Evolutionary conservation across 2,888 invertebrate genomes (phyloP), one percentile per base, ranked within the genome.

Genomic region (Polydrusus pterygomalis): DNA sequence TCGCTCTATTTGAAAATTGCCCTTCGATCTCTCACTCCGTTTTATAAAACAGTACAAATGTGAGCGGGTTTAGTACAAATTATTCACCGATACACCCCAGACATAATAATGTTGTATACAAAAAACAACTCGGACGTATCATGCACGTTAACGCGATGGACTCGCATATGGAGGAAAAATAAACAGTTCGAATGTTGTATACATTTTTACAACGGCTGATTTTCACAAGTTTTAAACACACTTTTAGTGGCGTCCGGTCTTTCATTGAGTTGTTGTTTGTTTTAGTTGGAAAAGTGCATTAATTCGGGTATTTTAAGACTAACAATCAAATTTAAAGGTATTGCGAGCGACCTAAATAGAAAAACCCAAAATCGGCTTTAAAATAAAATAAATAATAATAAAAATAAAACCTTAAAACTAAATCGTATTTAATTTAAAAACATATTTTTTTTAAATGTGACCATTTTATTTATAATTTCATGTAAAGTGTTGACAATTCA

Each of bases 201-300:
- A 74, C 64, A 70, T 70, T 70, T 68, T 34, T 38, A 20, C 25
- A 64, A 43, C 69, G 62, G 58, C 70, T 47, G 69, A 74, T 74
- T 70, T 74, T 64, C 47, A 58, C 17, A 69, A 49, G 30, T 58
- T 47, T 34, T 73, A 74, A 74, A 75, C 70, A 75, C 45, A 65
- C n/a, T 70, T 75, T 75, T 60, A 75, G 75, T 70, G 40, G 47
- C 70, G 75, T 65, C 65, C 70, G 70, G 70, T 75, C 67, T 65
- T 70, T 75, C 75, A 70, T 58, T 70, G 40, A 65, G 65, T 40
- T 49, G 64, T 67, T 75, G 70, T 74, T 74, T 74, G 43, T 74
- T 74, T 70, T 49, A 68, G n/a, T 51, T 40, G 54, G 65, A 49
- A 74, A 68, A 74, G 62, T 74, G 73, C 73, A 67, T 62, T 67